Conservation (phyloP, 2,888 invertebrate genomes). For the Orthonevra nobilis region DNA sequence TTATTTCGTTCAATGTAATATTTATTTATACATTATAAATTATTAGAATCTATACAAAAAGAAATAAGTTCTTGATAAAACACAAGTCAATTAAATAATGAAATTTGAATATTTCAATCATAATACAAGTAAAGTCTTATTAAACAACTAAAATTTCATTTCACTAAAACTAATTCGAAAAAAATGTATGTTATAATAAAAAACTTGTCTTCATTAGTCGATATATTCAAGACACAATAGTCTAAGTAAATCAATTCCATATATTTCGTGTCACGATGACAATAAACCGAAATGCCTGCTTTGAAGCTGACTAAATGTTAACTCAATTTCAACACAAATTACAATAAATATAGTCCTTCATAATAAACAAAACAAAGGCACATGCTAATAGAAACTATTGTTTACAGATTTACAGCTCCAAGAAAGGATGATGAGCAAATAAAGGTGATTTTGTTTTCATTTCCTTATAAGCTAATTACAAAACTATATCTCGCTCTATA, state of each 20-base stretch:
- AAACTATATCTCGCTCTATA: constrained; percentile 60
- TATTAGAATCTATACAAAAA: constrained; percentile 57
- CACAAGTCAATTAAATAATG: constrained; percentile 60
- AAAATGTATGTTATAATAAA: constrained; percentile 13
- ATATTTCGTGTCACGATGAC: constrained; percentile 9
- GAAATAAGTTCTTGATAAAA: constrained; percentile 57
- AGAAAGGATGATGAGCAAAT: constrained; percentile 28
- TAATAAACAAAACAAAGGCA: constrained; percentile 70
- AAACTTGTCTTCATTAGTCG: too few species aligned
- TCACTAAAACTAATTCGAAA: constrained; percentile 36
- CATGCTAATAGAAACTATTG: constrained; percentile 70
- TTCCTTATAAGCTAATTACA: constrained; percentile 54
- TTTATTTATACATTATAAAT: constrained; percentile 60
- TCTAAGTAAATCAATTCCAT: constrained; percentile 35
- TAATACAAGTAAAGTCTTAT: constrained; percentile 22
- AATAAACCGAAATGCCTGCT: constrained; percentile 36
- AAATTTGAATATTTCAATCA: constrained; percentile 47
- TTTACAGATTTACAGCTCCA: constrained; percentile 41
- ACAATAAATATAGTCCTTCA: constrained; percentile 58
- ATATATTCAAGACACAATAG: constrained; percentile 14
- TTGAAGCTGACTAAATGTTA: constrained; percentile 41
- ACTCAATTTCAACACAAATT: constrained; percentile 29
- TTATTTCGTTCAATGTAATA: constrained; percentile 36
- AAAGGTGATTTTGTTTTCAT: constrained; percentile 13
- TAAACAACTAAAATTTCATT: constrained; percentile 29